Percentiles rank a stretch among this genome's conserved stretches.
phyloP scores from a whole-genome alignment of 2,113 vertebrate genomes.

The Strix uralensis region DNA sequence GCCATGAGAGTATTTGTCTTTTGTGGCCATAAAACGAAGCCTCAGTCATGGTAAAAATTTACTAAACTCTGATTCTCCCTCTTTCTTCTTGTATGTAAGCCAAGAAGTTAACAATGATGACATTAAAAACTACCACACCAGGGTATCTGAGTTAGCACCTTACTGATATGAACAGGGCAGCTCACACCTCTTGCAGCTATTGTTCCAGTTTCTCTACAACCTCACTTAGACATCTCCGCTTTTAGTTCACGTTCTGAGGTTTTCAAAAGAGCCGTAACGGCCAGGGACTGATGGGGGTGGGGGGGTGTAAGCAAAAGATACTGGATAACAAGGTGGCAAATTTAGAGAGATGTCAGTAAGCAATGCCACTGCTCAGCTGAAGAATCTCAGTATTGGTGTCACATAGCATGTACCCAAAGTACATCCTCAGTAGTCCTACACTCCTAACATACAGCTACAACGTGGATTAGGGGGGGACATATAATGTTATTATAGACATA shows the following conservation, averaged over 20 bases:
- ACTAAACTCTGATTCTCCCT: background rate
- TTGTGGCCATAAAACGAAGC: background rate
- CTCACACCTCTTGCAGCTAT: conserved; percentile 23
- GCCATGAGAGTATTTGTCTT: background rate
- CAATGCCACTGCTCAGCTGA: background rate
- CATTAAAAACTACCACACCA: background rate
- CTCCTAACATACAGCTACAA: background rate
- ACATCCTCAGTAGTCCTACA: background rate
- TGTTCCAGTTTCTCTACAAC: background rate
- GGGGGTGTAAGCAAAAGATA: background rate
- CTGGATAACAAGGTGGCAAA: background rate
- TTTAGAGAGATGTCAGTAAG: background rate
- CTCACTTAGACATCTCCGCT: background rate
- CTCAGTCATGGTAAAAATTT: background rate
- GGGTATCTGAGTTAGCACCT: conserved; percentile 1
- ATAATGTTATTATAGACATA: background rate
- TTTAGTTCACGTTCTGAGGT: background rate
- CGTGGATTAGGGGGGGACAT: background rate
- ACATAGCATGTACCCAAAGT: background rate
- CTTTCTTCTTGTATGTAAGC: background rate
- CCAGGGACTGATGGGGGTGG: background rate
- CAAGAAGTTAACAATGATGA: background rate
- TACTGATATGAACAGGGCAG: background rate
- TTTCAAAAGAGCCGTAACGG: background rate
- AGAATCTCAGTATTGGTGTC: background rate